phyloP scores from a whole-genome alignment of 2,888 invertebrate species.

The Aphrophora alni region DNA sequence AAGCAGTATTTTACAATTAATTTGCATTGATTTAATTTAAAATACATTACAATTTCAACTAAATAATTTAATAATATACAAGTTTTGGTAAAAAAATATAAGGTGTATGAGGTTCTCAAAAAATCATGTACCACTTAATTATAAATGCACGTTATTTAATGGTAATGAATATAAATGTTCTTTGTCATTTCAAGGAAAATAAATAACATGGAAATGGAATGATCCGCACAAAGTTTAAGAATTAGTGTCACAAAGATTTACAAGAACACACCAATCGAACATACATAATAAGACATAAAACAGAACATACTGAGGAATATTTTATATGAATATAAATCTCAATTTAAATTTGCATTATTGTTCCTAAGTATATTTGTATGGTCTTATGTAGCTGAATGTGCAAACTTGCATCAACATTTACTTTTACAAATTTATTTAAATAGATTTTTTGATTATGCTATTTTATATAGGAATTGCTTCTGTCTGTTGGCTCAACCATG shows the following conservation, averaged over 20 bases:
- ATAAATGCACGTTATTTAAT: background rate
- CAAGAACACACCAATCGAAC: background rate
- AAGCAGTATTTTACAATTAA: background rate
- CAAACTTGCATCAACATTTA: background rate
- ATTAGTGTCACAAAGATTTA: background rate
- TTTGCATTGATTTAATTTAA: background rate
- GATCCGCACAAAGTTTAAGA: background rate
- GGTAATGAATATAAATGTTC: background rate
- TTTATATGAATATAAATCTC: too few species aligned
- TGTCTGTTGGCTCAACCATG: background rate
- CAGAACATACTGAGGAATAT: too few species aligned
- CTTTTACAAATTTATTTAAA: background rate
- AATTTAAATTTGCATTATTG: background rate
- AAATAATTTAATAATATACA: background rate
- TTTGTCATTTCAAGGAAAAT: background rate
- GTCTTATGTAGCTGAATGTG: background rate
- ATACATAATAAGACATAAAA: too few species aligned
- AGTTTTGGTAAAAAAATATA: background rate
- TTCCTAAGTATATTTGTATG: background rate
- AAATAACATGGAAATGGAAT: background rate
- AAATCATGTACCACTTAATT: background rate
- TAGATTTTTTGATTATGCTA: background rate
- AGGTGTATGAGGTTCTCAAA: background rate
- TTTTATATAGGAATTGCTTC: background rate
- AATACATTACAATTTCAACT: background rate